Evolutionary conservation across 2,888 invertebrate species (phyloP), one percentile per base, ranked within the genome.

Genomic region (Dione juno): DNA sequence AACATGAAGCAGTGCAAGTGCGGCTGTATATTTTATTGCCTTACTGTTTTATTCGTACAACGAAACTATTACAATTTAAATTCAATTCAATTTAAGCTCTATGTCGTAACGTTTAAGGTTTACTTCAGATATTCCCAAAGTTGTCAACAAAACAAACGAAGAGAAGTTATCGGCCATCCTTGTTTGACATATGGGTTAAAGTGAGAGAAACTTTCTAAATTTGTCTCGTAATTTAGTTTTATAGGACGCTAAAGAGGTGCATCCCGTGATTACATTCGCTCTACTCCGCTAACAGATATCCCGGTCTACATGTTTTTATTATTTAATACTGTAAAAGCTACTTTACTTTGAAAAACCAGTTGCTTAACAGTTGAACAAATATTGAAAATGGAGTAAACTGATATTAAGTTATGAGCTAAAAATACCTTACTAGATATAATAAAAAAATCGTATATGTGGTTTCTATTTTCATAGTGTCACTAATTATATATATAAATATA

Each of bases 11-110:
- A 63, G 57, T 71, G 69, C 77, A 76, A 79, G 79, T 78, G 77
- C 75, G 77, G 77, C 78, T 77, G 79, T 77, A 77, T 76, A 76
- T 79, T 79, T 78, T 79, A 77, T 77, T 76, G 77, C 76, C 76
- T 74, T 73, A 70, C 73, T 74, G 77, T 75, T 76, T 75, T 72
- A 74, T 74, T 74, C 66, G 67, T 72, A 72, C 73, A 66, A 63
- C 64, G 52, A 69, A 71, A 68, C 71, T 69, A 71, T 70, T 59
- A 53, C 52, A 28, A 65, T 61, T 43, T 13, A 35, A 1, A 11
- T 54, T 52, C 59, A 59, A 6, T 21, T 54, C 11, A 68, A 57
- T 52, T 11, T 66, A 5, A 45, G 11, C 14, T 50, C 8, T 71
- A 66, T 63, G 0, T 0, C 1, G 16, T 41, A 40, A 28, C 0